phyloP scores from a whole-genome alignment of 2,888 invertebrate species.

The Cosmia pyralina region DNA sequence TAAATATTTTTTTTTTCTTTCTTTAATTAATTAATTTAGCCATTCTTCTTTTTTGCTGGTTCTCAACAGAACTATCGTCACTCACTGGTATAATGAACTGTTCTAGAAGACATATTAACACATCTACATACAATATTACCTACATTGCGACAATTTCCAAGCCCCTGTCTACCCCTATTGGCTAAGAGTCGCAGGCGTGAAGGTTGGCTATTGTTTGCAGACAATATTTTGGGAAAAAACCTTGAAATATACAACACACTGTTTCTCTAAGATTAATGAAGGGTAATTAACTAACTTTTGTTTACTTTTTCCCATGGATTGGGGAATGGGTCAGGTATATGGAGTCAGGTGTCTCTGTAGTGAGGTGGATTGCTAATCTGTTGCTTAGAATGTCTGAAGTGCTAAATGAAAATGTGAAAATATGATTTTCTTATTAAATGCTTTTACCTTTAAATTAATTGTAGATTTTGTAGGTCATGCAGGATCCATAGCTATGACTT shows the following conservation, averaged over 20 bases:
- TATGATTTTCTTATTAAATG: too few species aligned
- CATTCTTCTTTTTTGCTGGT: neutral
- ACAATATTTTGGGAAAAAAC: slow-evolving; percentile 63
- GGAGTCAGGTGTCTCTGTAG: neutral
- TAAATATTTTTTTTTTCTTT: too few species aligned
- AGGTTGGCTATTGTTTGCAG: slow-evolving; percentile 62
- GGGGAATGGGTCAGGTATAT: neutral
- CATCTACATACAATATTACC: slow-evolving; percentile 34
- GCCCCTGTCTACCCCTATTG: slow-evolving; percentile 46
- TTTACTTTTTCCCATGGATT: slow-evolving; percentile 52
- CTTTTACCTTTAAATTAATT: too few species aligned
- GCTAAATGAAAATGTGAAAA: too few species aligned
- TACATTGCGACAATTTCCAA: slow-evolving; percentile 55
- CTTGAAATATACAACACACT: slow-evolving; percentile 47
- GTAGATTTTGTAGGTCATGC: too few species aligned
- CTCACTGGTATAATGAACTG: neutral
- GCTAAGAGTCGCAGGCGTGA: slow-evolving; percentile 61
- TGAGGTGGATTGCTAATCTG: neutral
- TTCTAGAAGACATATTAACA: slow-evolving; percentile 33
- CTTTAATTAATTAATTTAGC: too few species aligned
- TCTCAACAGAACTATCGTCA: neutral
- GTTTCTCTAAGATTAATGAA: slow-evolving; percentile 44
- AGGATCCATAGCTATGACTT: too few species aligned
- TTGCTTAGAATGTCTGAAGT: too few species aligned
- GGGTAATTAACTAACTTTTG: slow-evolving; percentile 50